Evolutionary conservation across 1,140 invertebrate genomes (phyloP).

Genomic region (Periplaneta americana): DNA sequence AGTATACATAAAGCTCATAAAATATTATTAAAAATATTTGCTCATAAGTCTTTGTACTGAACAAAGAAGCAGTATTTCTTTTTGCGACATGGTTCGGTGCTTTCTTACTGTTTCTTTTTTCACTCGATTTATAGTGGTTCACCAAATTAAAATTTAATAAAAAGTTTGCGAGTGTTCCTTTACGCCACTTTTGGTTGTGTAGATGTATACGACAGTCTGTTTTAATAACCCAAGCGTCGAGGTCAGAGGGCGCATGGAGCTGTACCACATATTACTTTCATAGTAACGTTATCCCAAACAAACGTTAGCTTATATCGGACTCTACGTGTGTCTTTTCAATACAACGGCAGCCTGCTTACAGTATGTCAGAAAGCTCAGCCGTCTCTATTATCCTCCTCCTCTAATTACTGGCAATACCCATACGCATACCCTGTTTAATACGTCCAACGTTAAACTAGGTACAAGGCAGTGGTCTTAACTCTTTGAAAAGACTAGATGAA

Average conservation of each 20-base stretch:
- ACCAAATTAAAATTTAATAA: background rate
- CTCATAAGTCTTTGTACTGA: no score
- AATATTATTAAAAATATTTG: no score
- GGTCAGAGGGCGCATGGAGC: background rate
- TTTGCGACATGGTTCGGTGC: no score
- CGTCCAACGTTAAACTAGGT: background rate
- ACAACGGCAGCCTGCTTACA: background rate
- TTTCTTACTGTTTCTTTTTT: no score
- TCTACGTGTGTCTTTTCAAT: background rate
- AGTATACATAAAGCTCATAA: no score
- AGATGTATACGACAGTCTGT: background rate
- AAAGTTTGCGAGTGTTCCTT: background rate
- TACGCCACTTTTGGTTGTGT: background rate
- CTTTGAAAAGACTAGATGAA: background rate
- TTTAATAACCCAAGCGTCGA: background rate
- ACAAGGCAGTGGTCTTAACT: background rate
- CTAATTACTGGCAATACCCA: background rate
- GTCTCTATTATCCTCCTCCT: no score
- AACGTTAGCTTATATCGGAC: background rate
- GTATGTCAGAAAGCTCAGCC: background rate
- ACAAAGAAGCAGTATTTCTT: no score
- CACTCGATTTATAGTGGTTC: no score
- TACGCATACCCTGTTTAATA: background rate
- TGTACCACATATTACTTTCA: background rate
- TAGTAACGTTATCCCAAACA: background rate